These are phyloP conservation scores for Rhopalosiphum maidis DNA, from an alignment of 1,140 invertebrate genomes.

Conservation along the genomic window DNA sequence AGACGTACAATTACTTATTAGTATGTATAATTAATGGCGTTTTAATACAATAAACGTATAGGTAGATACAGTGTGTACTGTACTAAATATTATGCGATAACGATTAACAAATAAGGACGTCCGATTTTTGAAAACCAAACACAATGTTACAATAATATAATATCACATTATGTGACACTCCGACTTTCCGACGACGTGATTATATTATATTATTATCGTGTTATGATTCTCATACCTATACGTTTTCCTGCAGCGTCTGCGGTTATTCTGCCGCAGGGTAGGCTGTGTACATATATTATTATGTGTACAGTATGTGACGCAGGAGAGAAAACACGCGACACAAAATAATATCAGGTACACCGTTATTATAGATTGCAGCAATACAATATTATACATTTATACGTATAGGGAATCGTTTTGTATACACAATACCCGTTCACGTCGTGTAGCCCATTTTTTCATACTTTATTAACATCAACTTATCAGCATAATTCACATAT, in stretches of 20 bases:
- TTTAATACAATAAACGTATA: not conserved
- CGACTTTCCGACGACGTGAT: not conserved
- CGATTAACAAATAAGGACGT: not conserved
- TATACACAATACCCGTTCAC: not conserved
- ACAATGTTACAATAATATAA: not conserved
- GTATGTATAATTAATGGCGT: not conserved
- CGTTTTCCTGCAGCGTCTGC: not conserved
- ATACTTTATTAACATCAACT: constrained; percentile 52
- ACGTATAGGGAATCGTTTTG: not conserved
- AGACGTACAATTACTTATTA: not conserved
- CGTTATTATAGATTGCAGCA: too few relatives aligned
- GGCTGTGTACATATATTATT: not conserved
- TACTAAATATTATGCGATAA: not conserved
- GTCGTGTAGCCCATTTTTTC: constrained; percentile 20
- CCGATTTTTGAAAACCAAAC: constrained; percentile 14
- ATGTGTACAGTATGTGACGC: not conserved
- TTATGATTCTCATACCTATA: not conserved
- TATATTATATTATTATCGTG: not conserved
- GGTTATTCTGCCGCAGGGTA: not conserved
- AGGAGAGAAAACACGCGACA: not conserved
- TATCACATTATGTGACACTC: not conserved
- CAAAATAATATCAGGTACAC: too few relatives aligned
- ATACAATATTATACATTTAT: not conserved
- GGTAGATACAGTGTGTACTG: not conserved
- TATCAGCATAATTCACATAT: constrained; percentile 40